These are phyloP conservation scores for Pseudomyrmex cubaensis DNA, from an alignment of 1,140 invertebrate species.

Conservation along the genomic window DNA sequence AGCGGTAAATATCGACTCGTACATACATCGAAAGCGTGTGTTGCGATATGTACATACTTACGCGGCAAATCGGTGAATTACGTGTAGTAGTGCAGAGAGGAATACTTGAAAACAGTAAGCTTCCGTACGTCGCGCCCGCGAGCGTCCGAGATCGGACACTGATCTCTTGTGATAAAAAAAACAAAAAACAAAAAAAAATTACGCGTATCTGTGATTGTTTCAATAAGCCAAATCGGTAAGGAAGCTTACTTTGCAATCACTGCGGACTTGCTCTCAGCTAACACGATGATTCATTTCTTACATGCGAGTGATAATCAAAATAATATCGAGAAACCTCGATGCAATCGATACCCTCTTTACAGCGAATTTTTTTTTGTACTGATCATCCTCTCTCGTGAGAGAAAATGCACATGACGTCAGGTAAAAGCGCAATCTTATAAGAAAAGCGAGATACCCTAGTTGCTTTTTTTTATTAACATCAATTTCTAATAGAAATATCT, in stretches of 20 bases:
- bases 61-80: slow-evolving; percentile 41
- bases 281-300: slow-evolving; percentile 10
- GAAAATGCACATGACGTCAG: slow-evolving; percentile 27
- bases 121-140: slow-evolving; percentile 26
- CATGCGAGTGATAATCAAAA: slow-evolving; percentile 42
- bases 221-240: slow-evolving; percentile 1
- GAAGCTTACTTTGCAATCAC: slow-evolving; percentile 40
- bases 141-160: neutral
- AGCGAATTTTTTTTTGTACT: slow-evolving; percentile 36
- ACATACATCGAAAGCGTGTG: slow-evolving; percentile 52
- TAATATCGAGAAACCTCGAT: neutral
- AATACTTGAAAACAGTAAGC: slow-evolving; percentile 34
- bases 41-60: slow-evolving; percentile 58
- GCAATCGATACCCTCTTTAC: slow-evolving; percentile 20
- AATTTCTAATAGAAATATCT: slow-evolving; percentile 54
- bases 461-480: slow-evolving; percentile 41
- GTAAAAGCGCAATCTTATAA: slow-evolving; percentile 39
- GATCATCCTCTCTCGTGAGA: neutral
- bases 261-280: slow-evolving; percentile 17
- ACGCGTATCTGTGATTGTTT: neutral
- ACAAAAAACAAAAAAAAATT: too few relatives aligned
- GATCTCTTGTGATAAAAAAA: neutral
- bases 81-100: slow-evolving; percentile 5
- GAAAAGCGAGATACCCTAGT: slow-evolving; percentile 33
- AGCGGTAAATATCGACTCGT: slow-evolving; percentile 40